Percentiles rank a stretch among this genome's conserved stretches.
These are phyloP conservation scores for Sandelia bainsii DNA, from an alignment of 2,797 vertebrate species.

Conservation along the genomic window DNA sequence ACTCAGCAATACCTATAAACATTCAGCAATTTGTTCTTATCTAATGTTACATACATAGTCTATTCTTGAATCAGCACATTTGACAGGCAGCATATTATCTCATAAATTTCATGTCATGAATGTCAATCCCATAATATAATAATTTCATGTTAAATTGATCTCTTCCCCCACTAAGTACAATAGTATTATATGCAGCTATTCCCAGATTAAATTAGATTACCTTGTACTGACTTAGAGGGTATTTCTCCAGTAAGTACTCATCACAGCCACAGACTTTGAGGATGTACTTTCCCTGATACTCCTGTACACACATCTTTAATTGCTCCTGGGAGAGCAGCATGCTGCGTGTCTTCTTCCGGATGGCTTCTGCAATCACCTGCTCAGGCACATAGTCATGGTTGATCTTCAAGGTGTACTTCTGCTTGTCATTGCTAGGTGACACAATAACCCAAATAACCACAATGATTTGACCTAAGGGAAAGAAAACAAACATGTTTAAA, in stretches of 20 bases:
- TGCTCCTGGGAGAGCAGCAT: conserved; percentile 97
- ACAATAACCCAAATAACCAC: conserved; percentile 99
- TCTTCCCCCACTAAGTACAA: conserved; percentile 26
- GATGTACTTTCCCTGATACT: conserved; percentile 99
- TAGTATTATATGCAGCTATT: conserved; percentile 38
- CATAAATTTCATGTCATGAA: conserved; percentile 44
- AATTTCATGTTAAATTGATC: conserved; percentile 53
- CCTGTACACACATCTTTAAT: conserved; percentile 98
- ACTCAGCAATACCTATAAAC: conserved; percentile 17
- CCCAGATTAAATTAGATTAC: conserved; percentile 82
- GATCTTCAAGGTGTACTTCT: conserved; percentile 99
- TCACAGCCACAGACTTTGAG: conserved; percentile 99
- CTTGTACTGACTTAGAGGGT: conserved; percentile 99
- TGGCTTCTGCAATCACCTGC: conserved; percentile 99
- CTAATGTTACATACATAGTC: background rate
- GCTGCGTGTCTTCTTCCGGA: conserved; percentile 97
- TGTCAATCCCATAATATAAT: conserved; percentile 45
- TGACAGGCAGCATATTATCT: conserved; percentile 24
- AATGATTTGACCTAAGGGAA: conserved; percentile 93
- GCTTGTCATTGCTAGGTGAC: conserved; percentile 98
- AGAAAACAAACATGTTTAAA: conserved; percentile 3
- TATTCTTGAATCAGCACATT: conserved; percentile 29
- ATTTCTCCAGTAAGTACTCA: conserved; percentile 98
- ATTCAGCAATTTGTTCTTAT: conserved; percentile 2
- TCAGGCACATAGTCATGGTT: conserved; percentile 98